Evolutionary conservation across 1,140 invertebrate species (phyloP).

Genomic region (Lepidurus arcticus): DNA sequence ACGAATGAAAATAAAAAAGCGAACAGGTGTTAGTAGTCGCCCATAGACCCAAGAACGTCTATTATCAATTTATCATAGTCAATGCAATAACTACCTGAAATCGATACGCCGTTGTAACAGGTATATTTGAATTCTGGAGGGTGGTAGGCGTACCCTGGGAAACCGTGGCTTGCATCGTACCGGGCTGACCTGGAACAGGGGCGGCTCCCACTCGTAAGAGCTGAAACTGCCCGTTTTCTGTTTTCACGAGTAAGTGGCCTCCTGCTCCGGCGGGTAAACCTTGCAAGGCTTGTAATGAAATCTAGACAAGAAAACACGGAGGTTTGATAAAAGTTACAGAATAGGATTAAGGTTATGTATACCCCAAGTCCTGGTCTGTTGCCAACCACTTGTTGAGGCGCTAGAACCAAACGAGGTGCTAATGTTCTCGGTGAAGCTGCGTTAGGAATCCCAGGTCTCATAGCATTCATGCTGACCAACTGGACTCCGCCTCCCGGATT

Average conservation of each 20-base stretch:
- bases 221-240: constrained; percentile 91
- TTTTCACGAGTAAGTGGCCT: constrained; percentile 82
- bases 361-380: constrained; percentile 69
- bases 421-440: constrained; percentile 47
- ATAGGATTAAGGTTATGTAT: constrained; percentile 52
- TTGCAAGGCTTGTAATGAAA: constrained; percentile 56
- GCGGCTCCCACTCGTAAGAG: constrained; percentile 76
- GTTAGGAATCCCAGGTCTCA: constrained; percentile 51
- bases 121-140: constrained; percentile 40
- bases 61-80: background rate
- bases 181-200: constrained; percentile 41
- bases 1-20: background rate
- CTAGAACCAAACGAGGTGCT: constrained; percentile 69
- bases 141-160: constrained; percentile 26
- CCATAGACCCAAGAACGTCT: too few relatives aligned
- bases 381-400: constrained; percentile 70
- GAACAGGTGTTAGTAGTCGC: background rate
- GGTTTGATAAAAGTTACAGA: background rate
- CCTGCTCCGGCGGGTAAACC: constrained; percentile 72
- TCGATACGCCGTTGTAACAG: constrained; percentile 47
- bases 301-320: constrained; percentile 31
- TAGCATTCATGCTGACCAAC: constrained; percentile 68
- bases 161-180: constrained; percentile 3
- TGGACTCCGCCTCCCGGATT: constrained; percentile 50
- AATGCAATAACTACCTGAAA: background rate